Evolutionary conservation across 1,140 invertebrate genomes (phyloP).

Genomic region (Aphaenogaster rudis): DNA sequence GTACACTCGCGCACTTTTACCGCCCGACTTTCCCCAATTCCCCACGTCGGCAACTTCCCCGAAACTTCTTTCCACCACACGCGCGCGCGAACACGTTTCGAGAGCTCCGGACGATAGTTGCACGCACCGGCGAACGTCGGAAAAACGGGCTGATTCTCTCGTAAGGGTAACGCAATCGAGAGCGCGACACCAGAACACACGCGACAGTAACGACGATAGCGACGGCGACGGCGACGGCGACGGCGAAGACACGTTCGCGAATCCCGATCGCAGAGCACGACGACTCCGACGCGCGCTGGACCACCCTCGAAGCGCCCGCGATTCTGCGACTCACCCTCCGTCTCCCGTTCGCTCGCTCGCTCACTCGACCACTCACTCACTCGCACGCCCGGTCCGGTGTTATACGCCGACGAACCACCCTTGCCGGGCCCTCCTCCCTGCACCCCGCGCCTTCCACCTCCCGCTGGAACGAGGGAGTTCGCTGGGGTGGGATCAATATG

Average conservation of each 20-base stretch:
- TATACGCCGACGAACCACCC: conserved; percentile 74
- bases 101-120: background rate
- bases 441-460: conserved; percentile 35
- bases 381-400: conserved; percentile 51
- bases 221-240: background rate
- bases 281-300: conserved; percentile 74
- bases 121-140: background rate
- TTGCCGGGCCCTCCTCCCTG: conserved; percentile 23
- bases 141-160: background rate
- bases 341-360: conserved; percentile 44
- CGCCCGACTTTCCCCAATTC: background rate
- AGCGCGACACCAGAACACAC: conserved; percentile 7
- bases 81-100: conserved; percentile 5
- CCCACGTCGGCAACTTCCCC: conserved; percentile 37
- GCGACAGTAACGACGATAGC: background rate
- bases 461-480: conserved; percentile 67
- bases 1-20: conserved; percentile 33
- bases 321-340: conserved; percentile 82
- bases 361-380: conserved; percentile 14
- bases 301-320: conserved; percentile 80
- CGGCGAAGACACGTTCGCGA: conserved; percentile 40
- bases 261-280: conserved; percentile 27
- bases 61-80: conserved; percentile 27
- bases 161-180: conserved; percentile 14
- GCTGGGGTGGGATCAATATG: conserved; percentile 87